These are phyloP conservation scores for Salarias fasciatus DNA, from an alignment of 2,797 vertebrate genomes.

Conservation along the genomic window DNA sequence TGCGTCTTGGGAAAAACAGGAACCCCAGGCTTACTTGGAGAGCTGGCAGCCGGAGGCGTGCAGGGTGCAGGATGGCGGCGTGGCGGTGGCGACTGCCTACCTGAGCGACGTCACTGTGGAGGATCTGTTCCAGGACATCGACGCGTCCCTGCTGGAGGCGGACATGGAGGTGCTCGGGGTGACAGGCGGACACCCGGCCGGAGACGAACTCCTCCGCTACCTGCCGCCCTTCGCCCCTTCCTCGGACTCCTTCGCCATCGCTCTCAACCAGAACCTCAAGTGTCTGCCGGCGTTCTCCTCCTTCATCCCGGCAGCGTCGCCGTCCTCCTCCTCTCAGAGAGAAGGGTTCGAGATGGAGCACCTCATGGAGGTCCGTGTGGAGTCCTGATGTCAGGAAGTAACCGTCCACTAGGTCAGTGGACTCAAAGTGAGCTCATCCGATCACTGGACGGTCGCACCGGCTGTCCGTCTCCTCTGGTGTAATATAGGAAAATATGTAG, in stretches of 20 bases:
- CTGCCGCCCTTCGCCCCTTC: conserved; percentile 59
- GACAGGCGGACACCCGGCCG: conserved; percentile 19
- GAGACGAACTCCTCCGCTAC: conserved; percentile 67
- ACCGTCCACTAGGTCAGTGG: background rate
- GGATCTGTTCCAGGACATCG: conserved; percentile 86
- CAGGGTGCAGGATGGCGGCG: too few species aligned
- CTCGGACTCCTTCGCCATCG: conserved; percentile 29
- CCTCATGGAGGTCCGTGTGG: conserved; percentile 85
- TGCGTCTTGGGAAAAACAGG: conserved; percentile 29
- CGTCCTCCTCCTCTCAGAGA: conserved; percentile 65
- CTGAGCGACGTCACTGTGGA: conserved; percentile 80
- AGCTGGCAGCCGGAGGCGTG: conserved; percentile 41
- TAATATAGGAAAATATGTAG: background rate
- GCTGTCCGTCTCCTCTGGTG: background rate
- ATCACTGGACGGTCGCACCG: conserved; percentile 1
- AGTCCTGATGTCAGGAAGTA: conserved; percentile 66
- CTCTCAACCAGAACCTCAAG: conserved; percentile 60
- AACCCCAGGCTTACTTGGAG: conserved; percentile 21
- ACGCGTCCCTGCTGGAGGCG: conserved; percentile 81
- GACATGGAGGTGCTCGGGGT: conserved; percentile 66
- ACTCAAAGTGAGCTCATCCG: conserved; percentile 20
- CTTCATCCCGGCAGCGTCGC: conserved; percentile 41
- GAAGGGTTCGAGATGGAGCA: conserved; percentile 85
- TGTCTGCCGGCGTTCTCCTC: conserved; percentile 71
- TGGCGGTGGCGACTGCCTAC: conserved; percentile 76